Evolutionary conservation across 2,797 vertebrate genomes (phyloP).

Genomic region (Xyrichtys novacula): DNA sequence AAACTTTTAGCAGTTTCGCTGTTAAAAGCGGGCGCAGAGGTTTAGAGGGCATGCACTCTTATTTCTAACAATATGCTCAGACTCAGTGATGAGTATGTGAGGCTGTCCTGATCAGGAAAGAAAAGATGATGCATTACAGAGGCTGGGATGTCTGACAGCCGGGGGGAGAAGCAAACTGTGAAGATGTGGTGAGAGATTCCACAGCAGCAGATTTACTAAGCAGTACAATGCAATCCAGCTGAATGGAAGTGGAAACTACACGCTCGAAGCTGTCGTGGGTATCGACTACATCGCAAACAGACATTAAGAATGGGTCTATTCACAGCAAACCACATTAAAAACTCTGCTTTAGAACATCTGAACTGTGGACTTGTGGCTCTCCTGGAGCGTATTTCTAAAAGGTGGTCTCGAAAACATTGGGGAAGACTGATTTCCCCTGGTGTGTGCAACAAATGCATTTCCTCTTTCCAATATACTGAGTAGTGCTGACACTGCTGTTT

Average conservation of each 20-base stretch:
- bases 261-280: neutral
- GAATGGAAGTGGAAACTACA: constrained; percentile 4
- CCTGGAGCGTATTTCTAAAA: constrained; percentile 23
- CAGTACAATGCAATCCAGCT: neutral
- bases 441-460: constrained; percentile 45
- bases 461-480: constrained; percentile 42
- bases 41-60: constrained; percentile 8
- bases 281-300: constrained; percentile 35
- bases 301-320: neutral
- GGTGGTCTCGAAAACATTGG: constrained; percentile 10
- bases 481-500: constrained; percentile 66
- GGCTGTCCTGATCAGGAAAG: constrained; percentile 40
- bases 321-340: constrained; percentile 39
- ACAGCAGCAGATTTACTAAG: constrained; percentile 28
- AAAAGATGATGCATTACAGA: constrained; percentile 65
- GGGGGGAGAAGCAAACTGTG: constrained; percentile 28
- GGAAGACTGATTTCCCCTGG: constrained; percentile 50
- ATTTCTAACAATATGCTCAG: constrained; percentile 51
- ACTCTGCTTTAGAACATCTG: constrained; percentile 22
- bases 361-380: constrained; percentile 23
- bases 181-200: constrained; percentile 33
- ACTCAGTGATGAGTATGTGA: constrained; percentile 53
- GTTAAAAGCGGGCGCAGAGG: constrained; percentile 21
- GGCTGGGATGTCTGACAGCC: constrained; percentile 42
- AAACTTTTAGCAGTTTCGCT: constrained; percentile 13